These are phyloP conservation scores for Cistogaster globosa DNA, from an alignment of 2,888 invertebrate species.

Conservation along the genomic window DNA sequence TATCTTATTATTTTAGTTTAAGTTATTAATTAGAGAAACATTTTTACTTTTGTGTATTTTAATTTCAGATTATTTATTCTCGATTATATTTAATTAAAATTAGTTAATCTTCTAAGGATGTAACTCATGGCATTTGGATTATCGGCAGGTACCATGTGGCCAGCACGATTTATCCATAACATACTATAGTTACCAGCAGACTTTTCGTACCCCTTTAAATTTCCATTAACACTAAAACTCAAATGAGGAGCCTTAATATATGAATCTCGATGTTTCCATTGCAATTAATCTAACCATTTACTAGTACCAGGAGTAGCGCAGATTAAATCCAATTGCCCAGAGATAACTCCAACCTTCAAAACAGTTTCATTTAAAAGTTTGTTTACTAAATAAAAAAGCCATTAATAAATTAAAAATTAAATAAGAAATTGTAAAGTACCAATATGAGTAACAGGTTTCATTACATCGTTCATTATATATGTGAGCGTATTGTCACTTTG, in stretches of 20 bases:
- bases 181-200: conserved; percentile 83
- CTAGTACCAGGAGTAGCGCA: conserved; percentile 91
- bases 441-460: conserved; percentile 90
- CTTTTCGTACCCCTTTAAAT: conserved; percentile 89
- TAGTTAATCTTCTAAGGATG: conserved; percentile 84
- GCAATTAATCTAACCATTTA: conserved; percentile 89
- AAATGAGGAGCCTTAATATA: conserved; percentile 85
- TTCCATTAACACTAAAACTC: conserved; percentile 85
- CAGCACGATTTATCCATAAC: conserved; percentile 82
- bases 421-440: conserved; percentile 82
- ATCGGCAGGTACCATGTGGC: conserved; percentile 86
- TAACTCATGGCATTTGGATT: conserved; percentile 88
- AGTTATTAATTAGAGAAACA: too few species aligned
- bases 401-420: conserved; percentile 71
- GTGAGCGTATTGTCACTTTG: conserved; percentile 86
- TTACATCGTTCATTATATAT: conserved; percentile 87
- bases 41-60: too few species aligned
- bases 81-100: conserved; percentile 73
- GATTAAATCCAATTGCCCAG: conserved; percentile 92
- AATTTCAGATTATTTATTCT: too few species aligned
- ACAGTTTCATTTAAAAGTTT: conserved; percentile 87
- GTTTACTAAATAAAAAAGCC: conserved; percentile 84
- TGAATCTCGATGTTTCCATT: conserved; percentile 85
- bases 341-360: conserved; percentile 88
- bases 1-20: too few species aligned